A percentile compares a stretch with the other conserved stretches of the same genome.
Evolutionary conservation across 2,888 invertebrate species (phyloP).

Genomic region (Orchesellides sinensis): DNA sequence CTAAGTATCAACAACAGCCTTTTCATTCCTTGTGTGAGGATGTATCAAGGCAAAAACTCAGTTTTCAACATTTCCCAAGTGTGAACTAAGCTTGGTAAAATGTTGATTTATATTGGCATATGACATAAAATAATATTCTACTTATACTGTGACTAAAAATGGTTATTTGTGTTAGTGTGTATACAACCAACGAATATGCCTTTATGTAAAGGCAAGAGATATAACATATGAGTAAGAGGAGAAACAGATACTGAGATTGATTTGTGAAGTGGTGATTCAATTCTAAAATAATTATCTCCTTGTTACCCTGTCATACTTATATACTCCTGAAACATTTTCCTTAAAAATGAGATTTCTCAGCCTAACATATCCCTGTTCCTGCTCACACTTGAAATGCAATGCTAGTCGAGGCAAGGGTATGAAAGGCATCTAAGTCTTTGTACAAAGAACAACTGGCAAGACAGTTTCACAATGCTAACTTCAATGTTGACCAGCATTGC

Average conservation of each 20-base stretch:
- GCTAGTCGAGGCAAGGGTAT: not conserved
- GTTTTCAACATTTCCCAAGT: not conserved
- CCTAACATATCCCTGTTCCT: slow-evolving; percentile 19
- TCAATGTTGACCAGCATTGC: slow-evolving; percentile 54
- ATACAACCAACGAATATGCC: not conserved
- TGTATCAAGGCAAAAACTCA: not conserved
- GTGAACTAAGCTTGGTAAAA: slow-evolving; percentile 3
- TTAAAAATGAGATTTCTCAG: slow-evolving; percentile 47
- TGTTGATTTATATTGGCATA: not conserved
- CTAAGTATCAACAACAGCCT: slow-evolving; percentile 55
- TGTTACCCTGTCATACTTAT: not conserved
- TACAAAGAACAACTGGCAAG: slow-evolving; percentile 60
- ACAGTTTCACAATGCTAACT: slow-evolving; percentile 8
- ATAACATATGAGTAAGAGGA: too few species aligned
- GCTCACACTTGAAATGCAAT: not conserved
- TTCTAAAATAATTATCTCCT: not conserved
- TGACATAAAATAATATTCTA: too few species aligned
- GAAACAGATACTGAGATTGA: too few species aligned
- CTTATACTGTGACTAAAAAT: not conserved
- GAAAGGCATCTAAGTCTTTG: slow-evolving; percentile 52
- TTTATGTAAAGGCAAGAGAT: not conserved
- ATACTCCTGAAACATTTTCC: not conserved
- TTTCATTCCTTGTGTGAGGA: too few species aligned
- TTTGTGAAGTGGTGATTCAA: too few species aligned
- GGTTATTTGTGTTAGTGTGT: not conserved